Evolutionary conservation across 2,888 invertebrate species (phyloP).

Genomic region (Deladenus siricidicola): DNA sequence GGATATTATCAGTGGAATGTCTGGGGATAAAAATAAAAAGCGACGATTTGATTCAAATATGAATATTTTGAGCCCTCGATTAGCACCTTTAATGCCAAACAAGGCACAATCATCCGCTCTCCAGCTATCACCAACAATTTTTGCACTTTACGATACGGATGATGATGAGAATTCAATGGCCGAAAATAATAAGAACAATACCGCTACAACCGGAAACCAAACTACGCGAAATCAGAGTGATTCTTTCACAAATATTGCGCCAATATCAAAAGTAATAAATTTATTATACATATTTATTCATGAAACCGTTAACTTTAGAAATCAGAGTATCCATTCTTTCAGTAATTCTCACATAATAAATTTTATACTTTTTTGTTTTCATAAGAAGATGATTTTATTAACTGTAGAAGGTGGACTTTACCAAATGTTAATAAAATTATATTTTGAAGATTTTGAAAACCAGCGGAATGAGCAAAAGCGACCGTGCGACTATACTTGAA

Average conservation of each 20-base stretch:
- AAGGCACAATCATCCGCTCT: slow-evolving; percentile 24
- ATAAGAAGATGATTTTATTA: too few relatives aligned
- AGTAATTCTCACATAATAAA: too few relatives aligned
- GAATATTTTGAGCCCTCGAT: slow-evolving; percentile 34
- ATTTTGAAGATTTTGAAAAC: slow-evolving; percentile 42
- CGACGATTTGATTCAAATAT: slow-evolving; percentile 12
- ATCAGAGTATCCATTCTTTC: too few relatives aligned
- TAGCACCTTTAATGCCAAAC: slow-evolving; percentile 46
- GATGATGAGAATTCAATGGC: not conserved
- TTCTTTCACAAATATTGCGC: too few relatives aligned
- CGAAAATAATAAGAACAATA: slow-evolving; percentile 8
- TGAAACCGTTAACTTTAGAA: too few relatives aligned
- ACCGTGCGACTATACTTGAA: slow-evolving; percentile 40
- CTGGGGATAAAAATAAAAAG: slow-evolving; percentile 7
- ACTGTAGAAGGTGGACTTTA: too few relatives aligned
- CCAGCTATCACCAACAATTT: slow-evolving; percentile 41
- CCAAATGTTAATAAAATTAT: too few relatives aligned
- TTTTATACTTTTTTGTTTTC: too few relatives aligned
- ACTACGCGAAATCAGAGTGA: too few relatives aligned
- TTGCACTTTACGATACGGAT: slow-evolving; percentile 39
- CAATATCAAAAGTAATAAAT: too few relatives aligned
- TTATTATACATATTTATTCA: too few relatives aligned
- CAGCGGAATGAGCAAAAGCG: slow-evolving; percentile 35
- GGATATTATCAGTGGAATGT: slow-evolving; percentile 11
- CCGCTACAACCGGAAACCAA: too few relatives aligned